These are phyloP conservation scores for Musca vetustissima DNA, from an alignment of 1,140 invertebrate species.

Conservation along the genomic window DNA sequence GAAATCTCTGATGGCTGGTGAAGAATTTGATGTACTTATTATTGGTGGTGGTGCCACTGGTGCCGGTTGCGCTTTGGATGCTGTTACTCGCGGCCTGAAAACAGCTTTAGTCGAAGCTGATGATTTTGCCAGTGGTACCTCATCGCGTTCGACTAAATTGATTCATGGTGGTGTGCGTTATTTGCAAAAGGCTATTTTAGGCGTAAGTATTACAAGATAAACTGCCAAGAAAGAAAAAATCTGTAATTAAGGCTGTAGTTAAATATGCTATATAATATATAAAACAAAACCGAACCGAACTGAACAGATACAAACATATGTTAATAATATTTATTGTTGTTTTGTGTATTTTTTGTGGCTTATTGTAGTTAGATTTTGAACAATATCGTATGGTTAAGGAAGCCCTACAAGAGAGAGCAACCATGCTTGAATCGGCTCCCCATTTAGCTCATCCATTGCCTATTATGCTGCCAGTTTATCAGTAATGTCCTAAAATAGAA, in stretches of 20 bases:
- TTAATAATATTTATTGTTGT: not conserved
- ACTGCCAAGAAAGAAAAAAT: not conserved
- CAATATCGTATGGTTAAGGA: constrained; percentile 98
- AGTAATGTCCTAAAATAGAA: constrained; percentile 63
- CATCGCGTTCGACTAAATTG: constrained; percentile 93
- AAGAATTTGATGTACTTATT: constrained; percentile 89
- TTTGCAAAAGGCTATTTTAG: constrained; percentile 95
- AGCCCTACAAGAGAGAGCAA: constrained; percentile 91
- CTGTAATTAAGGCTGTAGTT: too few relatives aligned
- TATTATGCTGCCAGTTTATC: constrained; percentile 98
- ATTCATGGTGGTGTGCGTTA: constrained; percentile 99
- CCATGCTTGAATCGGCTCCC: constrained; percentile 92
- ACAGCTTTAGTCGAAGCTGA: constrained; percentile 96
- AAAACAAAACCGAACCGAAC: too few relatives aligned
- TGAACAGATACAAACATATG: too few relatives aligned
- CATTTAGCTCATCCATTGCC: constrained; percentile 95
- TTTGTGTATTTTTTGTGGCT: constrained; percentile 7
- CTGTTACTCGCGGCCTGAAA: constrained; percentile 87
- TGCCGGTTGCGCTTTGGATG: constrained; percentile 88
- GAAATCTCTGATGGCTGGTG: constrained; percentile 72
- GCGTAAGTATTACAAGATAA: constrained; percentile 39
- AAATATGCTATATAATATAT: too few relatives aligned
- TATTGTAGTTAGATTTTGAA: constrained; percentile 78
- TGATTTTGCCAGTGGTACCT: constrained; percentile 97
- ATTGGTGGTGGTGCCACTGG: constrained; percentile 96